Conservation (phyloP, 2,888 invertebrate genomes). For the Agrenia bidenticulata region DNA sequence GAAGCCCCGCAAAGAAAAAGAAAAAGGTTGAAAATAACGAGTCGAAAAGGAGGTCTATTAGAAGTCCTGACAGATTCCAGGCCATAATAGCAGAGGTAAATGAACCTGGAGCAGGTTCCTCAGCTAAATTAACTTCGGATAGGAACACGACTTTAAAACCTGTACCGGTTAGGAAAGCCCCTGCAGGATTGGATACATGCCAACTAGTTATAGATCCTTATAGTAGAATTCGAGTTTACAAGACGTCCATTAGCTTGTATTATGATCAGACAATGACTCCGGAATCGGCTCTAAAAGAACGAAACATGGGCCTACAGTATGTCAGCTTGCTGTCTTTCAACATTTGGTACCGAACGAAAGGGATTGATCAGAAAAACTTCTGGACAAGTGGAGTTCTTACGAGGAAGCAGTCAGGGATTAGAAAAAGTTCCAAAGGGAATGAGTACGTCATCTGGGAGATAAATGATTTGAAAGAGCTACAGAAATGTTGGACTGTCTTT, state of each 20-base stretch:
- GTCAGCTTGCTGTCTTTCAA: slow-evolving; percentile 29
- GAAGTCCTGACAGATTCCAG: not conserved
- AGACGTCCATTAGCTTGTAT: slow-evolving; percentile 36
- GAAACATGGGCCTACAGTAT: slow-evolving; percentile 40
- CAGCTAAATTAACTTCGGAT: too few relatives aligned
- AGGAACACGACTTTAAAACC: not conserved
- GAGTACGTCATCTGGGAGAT: slow-evolving; percentile 48
- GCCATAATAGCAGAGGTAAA: too few relatives aligned
- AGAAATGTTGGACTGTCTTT: slow-evolving; percentile 39
- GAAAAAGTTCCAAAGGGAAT: slow-evolving; percentile 48
- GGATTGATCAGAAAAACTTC: slow-evolving; percentile 41
- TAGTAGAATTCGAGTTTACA: slow-evolving; percentile 36
- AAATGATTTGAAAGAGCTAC: slow-evolving; percentile 39
- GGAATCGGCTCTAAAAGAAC: slow-evolving; percentile 40
- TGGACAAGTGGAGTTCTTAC: slow-evolving; percentile 44
- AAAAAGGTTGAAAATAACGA: not conserved
- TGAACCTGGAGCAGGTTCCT: too few relatives aligned
- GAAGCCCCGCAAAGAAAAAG: slow-evolving; percentile 43
- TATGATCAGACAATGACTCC: slow-evolving; percentile 32
- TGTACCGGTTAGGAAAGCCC: not conserved
- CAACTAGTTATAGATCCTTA: slow-evolving; percentile 40
- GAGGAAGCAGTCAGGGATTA: slow-evolving; percentile 34
- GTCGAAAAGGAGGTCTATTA: slow-evolving; percentile 16
- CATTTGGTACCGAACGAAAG: slow-evolving; percentile 34
- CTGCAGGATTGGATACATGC: slow-evolving; percentile 2